Conservation (phyloP, 2,113 vertebrate genomes). For the Gallinago undulata region DNA sequence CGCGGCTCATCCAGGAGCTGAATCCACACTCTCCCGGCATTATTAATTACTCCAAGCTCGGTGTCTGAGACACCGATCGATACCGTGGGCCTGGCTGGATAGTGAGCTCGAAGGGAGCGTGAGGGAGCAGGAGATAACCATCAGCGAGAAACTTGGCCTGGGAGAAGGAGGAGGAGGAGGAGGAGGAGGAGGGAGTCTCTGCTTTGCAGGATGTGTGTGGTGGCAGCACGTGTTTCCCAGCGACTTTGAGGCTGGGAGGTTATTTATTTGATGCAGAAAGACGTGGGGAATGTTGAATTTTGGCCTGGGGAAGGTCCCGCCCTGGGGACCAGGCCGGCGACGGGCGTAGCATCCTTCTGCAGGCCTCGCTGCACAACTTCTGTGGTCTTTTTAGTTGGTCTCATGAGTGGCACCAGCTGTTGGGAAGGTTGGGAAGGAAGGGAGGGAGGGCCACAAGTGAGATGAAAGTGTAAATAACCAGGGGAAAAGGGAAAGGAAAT, state of each 20-base stretch:
- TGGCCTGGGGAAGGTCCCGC: background rate
- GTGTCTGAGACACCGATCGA: constrained; percentile 47
- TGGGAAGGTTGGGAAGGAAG: background rate
- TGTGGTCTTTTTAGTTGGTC: background rate
- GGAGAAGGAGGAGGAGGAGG: background rate
- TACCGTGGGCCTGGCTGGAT: constrained; percentile 16
- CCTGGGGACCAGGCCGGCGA: background rate
- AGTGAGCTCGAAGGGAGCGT: background rate
- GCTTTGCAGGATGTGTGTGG: background rate
- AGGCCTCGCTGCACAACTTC: background rate
- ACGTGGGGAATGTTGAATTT: rapidly evolving
- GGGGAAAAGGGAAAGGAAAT: constrained; percentile 50
- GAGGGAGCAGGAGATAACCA: constrained; percentile 35
- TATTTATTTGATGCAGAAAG: background rate
- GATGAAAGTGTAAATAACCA: constrained; percentile 10
- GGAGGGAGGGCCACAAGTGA: background rate
- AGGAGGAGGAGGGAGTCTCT: background rate
- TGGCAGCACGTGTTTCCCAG: background rate
- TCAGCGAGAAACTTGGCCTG: background rate
- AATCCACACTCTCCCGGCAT: constrained; percentile 31
- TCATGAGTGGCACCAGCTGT: background rate
- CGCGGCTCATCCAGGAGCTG: constrained; percentile 5
- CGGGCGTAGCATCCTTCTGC: background rate
- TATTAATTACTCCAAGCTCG: constrained; percentile 65
- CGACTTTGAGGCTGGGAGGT: background rate